Evolutionary conservation across 2,113 vertebrate genomes (phyloP).

Genomic region (Zootoca vivipara): DNA sequence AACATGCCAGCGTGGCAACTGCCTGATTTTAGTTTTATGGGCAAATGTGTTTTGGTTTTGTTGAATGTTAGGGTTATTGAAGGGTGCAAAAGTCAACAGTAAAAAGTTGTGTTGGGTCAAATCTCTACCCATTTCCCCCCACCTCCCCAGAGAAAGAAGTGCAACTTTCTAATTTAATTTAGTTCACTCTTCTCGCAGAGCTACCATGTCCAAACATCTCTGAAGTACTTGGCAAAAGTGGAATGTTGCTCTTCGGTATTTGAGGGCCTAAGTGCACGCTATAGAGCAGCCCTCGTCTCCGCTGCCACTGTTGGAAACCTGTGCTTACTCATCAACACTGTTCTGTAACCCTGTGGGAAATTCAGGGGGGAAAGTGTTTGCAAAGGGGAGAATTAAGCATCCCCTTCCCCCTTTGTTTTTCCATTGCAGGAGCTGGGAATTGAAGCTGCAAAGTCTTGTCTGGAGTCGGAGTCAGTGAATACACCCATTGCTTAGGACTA

Average conservation of each 20-base stretch:
- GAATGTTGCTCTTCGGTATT: neutral
- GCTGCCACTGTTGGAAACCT: neutral
- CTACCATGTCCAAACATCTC: neutral
- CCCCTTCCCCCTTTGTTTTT: neutral
- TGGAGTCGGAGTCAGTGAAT: neutral
- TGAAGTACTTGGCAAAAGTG: neutral
- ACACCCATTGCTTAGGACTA: neutral
- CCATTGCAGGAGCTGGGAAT: neutral
- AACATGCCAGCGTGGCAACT: neutral
- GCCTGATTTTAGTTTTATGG: neutral
- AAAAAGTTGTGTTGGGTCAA: neutral
- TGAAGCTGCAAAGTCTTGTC: neutral
- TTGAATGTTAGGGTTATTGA: neutral
- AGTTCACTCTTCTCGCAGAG: neutral
- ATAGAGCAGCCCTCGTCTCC: neutral
- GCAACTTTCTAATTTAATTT: neutral
- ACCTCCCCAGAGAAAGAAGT: neutral
- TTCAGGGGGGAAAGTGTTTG: neutral
- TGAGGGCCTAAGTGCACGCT: neutral
- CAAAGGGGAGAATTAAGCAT: neutral
- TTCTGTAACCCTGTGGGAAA: neutral
- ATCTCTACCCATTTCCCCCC: neutral
- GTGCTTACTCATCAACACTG: neutral
- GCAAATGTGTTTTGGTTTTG: conserved; percentile 3
- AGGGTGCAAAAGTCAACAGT: neutral